Base-by-base conservation (phyloP, 2,113 vertebrate species). In the Lagenorhynchus albirostris region DNA sequence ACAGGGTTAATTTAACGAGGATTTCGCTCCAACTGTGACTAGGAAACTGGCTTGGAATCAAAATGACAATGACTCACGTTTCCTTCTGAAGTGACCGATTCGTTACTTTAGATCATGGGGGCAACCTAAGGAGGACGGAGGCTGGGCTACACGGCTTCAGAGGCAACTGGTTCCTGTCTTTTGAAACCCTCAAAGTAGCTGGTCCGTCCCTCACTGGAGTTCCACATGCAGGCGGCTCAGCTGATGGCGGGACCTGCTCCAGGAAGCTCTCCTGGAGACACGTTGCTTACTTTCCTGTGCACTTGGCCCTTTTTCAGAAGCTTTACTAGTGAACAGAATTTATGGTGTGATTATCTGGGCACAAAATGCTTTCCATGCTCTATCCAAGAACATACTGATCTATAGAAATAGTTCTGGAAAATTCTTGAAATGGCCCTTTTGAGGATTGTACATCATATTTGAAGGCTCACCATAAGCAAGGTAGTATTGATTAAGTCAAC, bases 41-140 rank as follows among this genome's bases (percentile, higher is more conserved):
- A 15, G 31, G 70, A 79, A 47, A 63, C 12, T 2, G 15, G 21
- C 5, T 15, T 17, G 25, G 36, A 44, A 50, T 23, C 6, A 20
- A 63, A 36, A 9, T 3, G 14, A 3, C 29, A 26, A 0, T 3
- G 31, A 14, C 9, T 25, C 17, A 1, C 18, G 0, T 11, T 55
- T 41, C 53, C 67, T 50, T 33, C 41, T 50, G n/a, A 55, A n/a
- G 1, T 1, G 11, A 10, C 15, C 8, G 8, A 0, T 0, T 13
- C 15, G 13, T 23, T 58, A 12, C n/a, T 17, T 15, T 3, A 23
- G 17, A 7, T 23, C 31, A 11, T 2, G n/a, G 6, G 25, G 38
- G 20, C 1, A 58, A 18, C 14, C 25, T 0, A 8, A 26, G 8
- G 70, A 74, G 11, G 18, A 11, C 2, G 6, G 29, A 33, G n/a